phyloP scores from a whole-genome alignment of 1,140 invertebrate species.

The Drosophila santomea region DNA sequence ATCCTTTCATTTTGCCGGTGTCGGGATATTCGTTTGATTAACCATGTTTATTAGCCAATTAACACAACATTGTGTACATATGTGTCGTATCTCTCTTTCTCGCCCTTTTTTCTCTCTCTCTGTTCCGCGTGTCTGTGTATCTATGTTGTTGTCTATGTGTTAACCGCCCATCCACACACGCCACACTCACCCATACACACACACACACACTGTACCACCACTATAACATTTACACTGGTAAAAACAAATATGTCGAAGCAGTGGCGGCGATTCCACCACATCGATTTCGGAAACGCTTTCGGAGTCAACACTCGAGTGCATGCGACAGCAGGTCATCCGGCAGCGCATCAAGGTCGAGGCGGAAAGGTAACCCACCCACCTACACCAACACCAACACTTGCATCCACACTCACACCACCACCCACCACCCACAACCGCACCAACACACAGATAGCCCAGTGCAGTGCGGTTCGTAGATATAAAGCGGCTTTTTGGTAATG shows the following conservation, averaged over 20 bases:
- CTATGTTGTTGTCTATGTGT: conserved; percentile 37
- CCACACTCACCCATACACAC: conserved; percentile 25
- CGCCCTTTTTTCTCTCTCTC: conserved; percentile 54
- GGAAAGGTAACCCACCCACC: conserved; percentile 87
- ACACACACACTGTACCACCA: conserved; percentile 22
- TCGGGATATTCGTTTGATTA: conserved; percentile 5
- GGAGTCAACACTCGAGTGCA: conserved; percentile 90
- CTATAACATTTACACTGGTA: conserved; percentile 83
- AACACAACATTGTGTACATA: conserved; percentile 13
- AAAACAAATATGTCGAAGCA: conserved; percentile 43
- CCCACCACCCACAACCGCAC: conserved; percentile 4
- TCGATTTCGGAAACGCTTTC: conserved; percentile 85
- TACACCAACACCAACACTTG: conserved; percentile 45
- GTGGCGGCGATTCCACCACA: conserved; percentile 20
- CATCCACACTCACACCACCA: neutral
- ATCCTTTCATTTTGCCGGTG: conserved; percentile 1
- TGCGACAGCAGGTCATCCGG: conserved; percentile 89
- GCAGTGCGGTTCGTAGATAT: conserved; percentile 9
- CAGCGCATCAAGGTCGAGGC: conserved; percentile 90
- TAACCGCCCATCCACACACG: conserved; percentile 24
- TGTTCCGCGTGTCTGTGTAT: conserved; percentile 38
- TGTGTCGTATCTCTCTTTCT: conserved; percentile 44
- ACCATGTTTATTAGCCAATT: conserved; percentile 23
- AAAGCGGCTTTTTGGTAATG: neutral
- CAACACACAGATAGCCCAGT: neutral